Base-by-base conservation (phyloP, 1,140 invertebrate genomes). In the Procambarus virginalis region DNA sequence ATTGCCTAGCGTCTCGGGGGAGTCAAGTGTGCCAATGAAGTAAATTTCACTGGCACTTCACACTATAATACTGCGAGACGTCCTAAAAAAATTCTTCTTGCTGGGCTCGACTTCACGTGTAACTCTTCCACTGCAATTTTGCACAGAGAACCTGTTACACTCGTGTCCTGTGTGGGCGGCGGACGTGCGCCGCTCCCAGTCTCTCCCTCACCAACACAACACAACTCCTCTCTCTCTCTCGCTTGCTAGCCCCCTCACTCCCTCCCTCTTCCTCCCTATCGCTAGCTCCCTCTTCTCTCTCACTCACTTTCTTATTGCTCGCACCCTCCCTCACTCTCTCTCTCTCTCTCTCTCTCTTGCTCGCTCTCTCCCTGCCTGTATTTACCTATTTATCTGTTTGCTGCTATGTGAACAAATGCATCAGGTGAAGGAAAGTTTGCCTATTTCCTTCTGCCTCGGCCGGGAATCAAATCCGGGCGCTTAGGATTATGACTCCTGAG, bases 1-100 rank as follows among this genome's bases (percentile, higher is more conserved):
- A 86, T 86, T 86, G 84, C n/a, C 84, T 86, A 17, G 20, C 49
- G 84, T 78, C 84, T 86, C 84, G 0, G 6, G 84, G 75, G 84
- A 77, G 20, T 14, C 55, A 55, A 68, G 12, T 64, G 80, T 20
- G 80, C 4, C 80, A 68, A 73, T 73, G 68, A 73, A 70, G 80
- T 64, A 82, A 48, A 64, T 60, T 46, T 68, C 80, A 82, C 58
- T 8, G 58, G 58, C 80, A 82, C 58, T 51, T 68, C 10, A 34
- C n/a, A 73, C 68, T 34, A 10, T 73, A 10, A 73, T 73, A 34
- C 20, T 73, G 10, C n/a, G 68, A 73, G n/a, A 73, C 8, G 34
- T 34, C 34, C n/a, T 10, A 20, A 64, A 22, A 34, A 70, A 22
- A 73, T 34, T 73, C n/a, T 5, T 73, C 68, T 73, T 34, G 68